phyloP scores from a whole-genome alignment of 2,888 invertebrate species.

The Coelinius sp. region DNA sequence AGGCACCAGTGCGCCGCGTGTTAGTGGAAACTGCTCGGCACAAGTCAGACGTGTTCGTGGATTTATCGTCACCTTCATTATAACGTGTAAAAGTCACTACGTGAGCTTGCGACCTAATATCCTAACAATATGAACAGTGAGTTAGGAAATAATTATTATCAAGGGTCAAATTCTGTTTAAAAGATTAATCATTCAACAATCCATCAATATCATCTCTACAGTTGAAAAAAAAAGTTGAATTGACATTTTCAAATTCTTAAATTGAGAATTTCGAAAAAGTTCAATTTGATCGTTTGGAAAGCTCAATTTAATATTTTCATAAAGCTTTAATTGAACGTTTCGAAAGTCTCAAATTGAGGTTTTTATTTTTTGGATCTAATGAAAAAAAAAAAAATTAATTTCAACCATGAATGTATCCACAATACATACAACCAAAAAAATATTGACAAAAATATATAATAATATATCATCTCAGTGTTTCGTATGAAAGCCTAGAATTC shows the following conservation, averaged over 20 bases:
- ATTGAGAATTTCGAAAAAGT: too few relatives aligned
- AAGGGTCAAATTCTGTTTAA: neutral
- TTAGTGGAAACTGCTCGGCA: conserved; percentile 20
- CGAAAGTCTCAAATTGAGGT: too few relatives aligned
- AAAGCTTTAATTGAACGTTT: too few relatives aligned
- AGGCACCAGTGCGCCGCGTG: neutral
- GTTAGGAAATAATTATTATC: neutral
- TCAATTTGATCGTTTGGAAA: too few relatives aligned
- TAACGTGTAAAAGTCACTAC: conserved; percentile 25
- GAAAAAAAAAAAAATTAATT: too few relatives aligned
- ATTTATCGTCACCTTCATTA: conserved; percentile 28
- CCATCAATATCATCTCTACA: neutral
- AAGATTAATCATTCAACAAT: neutral
- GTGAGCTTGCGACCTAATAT: conserved; percentile 18
- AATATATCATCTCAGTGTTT: neutral
- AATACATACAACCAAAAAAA: too few relatives aligned
- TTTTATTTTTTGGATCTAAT: too few relatives aligned
- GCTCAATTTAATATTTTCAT: too few relatives aligned
- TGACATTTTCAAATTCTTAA: too few relatives aligned
- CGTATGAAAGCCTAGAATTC: conserved; percentile 42
- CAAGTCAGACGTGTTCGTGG: conserved; percentile 20
- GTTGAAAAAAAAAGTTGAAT: too few relatives aligned
- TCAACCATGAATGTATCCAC: too few relatives aligned
- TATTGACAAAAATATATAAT: neutral
- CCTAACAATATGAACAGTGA: neutral